phyloP scores from a whole-genome alignment of 23 tunicate genomes.

The Botrylloides violaceus region DNA sequence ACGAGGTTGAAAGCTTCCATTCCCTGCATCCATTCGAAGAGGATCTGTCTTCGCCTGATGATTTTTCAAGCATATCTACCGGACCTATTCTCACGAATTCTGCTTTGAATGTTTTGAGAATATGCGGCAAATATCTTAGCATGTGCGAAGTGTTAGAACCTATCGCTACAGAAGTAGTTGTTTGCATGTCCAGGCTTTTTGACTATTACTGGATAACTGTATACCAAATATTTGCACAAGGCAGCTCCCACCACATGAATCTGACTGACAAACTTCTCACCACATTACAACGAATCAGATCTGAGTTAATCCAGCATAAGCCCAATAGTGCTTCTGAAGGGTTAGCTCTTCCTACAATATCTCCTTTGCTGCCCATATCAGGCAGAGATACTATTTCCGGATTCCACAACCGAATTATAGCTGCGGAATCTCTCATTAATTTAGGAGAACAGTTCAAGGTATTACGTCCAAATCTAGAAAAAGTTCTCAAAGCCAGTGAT shows the following conservation, averaged over 20 bases:
- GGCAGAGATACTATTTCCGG: constrained; percentile 38
- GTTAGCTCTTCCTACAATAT: constrained; percentile 4
- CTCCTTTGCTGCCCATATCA: constrained; percentile 28
- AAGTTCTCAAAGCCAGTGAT: constrained; percentile 34
- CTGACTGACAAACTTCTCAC: constrained; percentile 1
- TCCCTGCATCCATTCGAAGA: constrained; percentile 47
- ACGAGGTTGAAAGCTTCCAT: constrained; percentile 41
- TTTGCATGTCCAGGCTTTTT: constrained; percentile 66
- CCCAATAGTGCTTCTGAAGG: not conserved
- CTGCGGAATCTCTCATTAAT: constrained; percentile 66
- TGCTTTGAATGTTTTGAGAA: constrained; percentile 58
- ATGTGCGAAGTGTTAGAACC: constrained; percentile 82
- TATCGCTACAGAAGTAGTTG: constrained; percentile 66
- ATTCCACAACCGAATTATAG: constrained; percentile 61
- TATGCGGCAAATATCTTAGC: constrained; percentile 87
- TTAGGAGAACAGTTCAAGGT: constrained; percentile 48
- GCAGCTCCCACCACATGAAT: constrained; percentile 1
- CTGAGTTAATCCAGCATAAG: not conserved
- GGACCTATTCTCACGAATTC: constrained; percentile 80
- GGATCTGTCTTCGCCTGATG: constrained; percentile 40
- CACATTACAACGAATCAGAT: not conserved
- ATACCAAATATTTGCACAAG: constrained; percentile 35
- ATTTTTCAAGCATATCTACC: constrained; percentile 21
- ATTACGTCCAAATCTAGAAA: constrained; percentile 43
- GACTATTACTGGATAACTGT: constrained; percentile 63